These are phyloP conservation scores for Plagiodera versicolora DNA, from an alignment of 2,888 invertebrate genomes.

Conservation along the genomic window DNA sequence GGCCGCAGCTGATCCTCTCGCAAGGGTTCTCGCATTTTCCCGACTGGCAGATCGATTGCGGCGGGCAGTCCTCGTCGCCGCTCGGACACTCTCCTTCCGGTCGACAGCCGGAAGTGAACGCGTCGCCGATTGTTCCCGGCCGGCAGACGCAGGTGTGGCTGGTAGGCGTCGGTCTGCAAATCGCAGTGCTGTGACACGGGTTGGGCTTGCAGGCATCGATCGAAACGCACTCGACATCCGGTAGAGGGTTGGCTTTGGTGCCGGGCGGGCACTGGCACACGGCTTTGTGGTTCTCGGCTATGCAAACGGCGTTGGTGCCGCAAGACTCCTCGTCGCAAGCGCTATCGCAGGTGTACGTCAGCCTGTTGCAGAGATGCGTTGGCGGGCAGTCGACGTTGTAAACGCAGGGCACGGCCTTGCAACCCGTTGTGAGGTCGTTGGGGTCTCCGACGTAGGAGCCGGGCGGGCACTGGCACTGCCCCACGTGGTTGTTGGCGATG, in stretches of 20 bases:
- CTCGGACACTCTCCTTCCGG: constrained; percentile 75
- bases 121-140: constrained; percentile 74
- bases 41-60: constrained; percentile 70
- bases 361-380: constrained; percentile 77
- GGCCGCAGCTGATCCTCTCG: constrained; percentile 73
- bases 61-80: constrained; percentile 75
- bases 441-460: constrained; percentile 87
- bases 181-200: constrained; percentile 79
- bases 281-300: constrained; percentile 80
- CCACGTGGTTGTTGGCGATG: constrained; percentile 85
- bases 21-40: constrained; percentile 81
- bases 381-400: constrained; percentile 83
- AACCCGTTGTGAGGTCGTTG: constrained; percentile 72
- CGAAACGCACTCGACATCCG: constrained; percentile 79
- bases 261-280: constrained; percentile 87
- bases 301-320: constrained; percentile 84
- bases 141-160: constrained; percentile 82
- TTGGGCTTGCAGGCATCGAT: constrained; percentile 74
- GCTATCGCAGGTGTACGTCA: constrained; percentile 79
- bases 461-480: constrained; percentile 87
- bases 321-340: constrained; percentile 82
- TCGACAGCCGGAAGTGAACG: constrained; percentile 72
- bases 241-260: constrained; percentile 75
- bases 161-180: constrained; percentile 67
- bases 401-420: constrained; percentile 80